Percentiles rank a stretch among this genome's conserved stretches.
phyloP scores from a whole-genome alignment of 2,113 vertebrate species.

The Actinemys pallida region DNA sequence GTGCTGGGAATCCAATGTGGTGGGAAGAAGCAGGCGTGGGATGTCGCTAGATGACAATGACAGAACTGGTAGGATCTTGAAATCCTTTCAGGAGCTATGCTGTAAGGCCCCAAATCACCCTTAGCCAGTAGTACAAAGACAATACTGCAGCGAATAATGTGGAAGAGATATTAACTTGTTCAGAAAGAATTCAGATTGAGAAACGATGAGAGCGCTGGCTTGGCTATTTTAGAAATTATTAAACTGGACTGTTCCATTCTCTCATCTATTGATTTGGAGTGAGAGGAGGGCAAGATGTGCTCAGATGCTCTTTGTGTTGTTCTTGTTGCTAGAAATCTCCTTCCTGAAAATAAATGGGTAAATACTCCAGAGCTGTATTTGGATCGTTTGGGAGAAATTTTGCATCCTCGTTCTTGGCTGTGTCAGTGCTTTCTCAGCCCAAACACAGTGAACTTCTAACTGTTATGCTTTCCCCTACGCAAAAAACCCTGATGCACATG shows the following conservation, averaged over 20 bases:
- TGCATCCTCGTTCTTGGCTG: background rate
- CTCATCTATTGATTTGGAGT: background rate
- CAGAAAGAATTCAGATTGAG: background rate
- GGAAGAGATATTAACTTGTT: background rate
- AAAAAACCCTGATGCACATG: background rate
- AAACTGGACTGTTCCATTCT: background rate
- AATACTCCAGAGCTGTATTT: background rate
- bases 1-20: background rate
- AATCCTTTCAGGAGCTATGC: background rate
- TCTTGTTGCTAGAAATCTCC: background rate
- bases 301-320: background rate
- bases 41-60: background rate
- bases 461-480: background rate
- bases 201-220: background rate
- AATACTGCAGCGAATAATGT: background rate
- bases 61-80: accelerated
- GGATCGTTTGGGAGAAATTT: background rate
- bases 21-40: background rate
- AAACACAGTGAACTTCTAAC: background rate
- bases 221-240: background rate
- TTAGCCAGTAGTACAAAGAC: background rate
- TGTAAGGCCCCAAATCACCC: background rate
- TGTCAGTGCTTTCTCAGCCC: background rate
- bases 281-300: background rate
- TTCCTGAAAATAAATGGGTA: background rate